A percentile compares a stretch with the other conserved stretches of the same genome.
Evolutionary conservation across 2,797 vertebrate species (phyloP).

Genomic region (Melanotaenia nigrans): DNA sequence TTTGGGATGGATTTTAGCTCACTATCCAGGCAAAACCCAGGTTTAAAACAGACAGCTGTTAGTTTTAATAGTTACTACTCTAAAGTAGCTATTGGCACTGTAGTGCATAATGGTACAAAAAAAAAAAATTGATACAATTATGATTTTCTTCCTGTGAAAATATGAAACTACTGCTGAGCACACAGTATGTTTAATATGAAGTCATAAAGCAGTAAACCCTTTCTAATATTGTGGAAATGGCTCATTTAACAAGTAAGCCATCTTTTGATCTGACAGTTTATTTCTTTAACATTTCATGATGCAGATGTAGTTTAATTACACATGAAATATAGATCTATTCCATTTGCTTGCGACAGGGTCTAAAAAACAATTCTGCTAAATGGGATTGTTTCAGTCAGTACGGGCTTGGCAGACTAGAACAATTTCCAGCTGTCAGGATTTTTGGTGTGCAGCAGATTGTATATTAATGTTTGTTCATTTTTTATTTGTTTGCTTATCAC

Average conservation of each 20-base stretch:
- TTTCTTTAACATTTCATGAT: constrained; percentile 10
- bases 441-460: background rate
- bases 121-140: constrained; percentile 10
- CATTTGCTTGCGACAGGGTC: background rate
- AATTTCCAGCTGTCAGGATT: background rate
- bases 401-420: background rate
- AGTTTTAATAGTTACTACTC: constrained; percentile 7
- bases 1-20: constrained; percentile 12
- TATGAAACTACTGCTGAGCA: constrained; percentile 25
- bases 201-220: constrained; percentile 22
- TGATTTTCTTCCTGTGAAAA: constrained; percentile 22
- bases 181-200: constrained; percentile 29
- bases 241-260: constrained; percentile 18
- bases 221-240: constrained; percentile 37
- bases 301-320: constrained; percentile 14
- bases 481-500: background rate
- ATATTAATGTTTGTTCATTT: background rate
- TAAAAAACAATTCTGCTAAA: background rate
- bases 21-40: background rate
- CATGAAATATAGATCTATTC: constrained; percentile 1
- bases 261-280: constrained; percentile 21
- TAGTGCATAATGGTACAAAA: constrained; percentile 14
- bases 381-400: background rate
- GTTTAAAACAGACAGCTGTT: background rate
- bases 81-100: background rate